Conservation (phyloP, 2,797 vertebrate genomes). For the Sphaeramia orbicularis region DNA sequence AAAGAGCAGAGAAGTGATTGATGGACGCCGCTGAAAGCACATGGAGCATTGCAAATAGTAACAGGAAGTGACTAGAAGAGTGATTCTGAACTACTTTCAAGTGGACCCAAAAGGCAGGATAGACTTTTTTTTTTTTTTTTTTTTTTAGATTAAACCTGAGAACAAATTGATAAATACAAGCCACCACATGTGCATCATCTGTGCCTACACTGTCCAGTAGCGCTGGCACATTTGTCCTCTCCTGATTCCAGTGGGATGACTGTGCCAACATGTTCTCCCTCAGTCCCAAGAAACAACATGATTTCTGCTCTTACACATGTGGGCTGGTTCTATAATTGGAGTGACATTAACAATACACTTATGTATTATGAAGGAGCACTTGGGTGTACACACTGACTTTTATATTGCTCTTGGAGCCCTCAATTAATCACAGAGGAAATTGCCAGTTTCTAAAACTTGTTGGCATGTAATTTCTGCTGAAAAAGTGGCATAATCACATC, state of each 20-base stretch:
- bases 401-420: conserved; percentile 52
- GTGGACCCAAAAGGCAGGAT: conserved; percentile 4
- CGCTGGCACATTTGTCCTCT: conserved; percentile 43
- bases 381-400: conserved; percentile 59
- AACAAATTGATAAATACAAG: conserved; percentile 38
- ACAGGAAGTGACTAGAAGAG: conserved; percentile 13
- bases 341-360: conserved; percentile 68
- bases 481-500: conserved; percentile 61
- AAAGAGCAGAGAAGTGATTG: background rate
- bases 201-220: conserved; percentile 24
- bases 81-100: conserved; percentile 22
- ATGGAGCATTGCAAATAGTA: background rate
- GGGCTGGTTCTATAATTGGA: conserved; percentile 56
- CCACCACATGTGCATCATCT: conserved; percentile 49
- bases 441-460: conserved; percentile 64
- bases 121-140: background rate
- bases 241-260: conserved; percentile 36
- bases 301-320: conserved; percentile 58
- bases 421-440: conserved; percentile 65
- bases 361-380: conserved; percentile 57
- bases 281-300: conserved; percentile 16
- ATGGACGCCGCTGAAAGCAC: conserved; percentile 4
- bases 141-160: conserved; percentile 21
- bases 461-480: conserved; percentile 64
- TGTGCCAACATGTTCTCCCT: conserved; percentile 47